Percentiles rank a stretch among this genome's conserved stretches.
Evolutionary conservation across 2,113 vertebrate species (phyloP).

Genomic region (Pavo muticus): DNA sequence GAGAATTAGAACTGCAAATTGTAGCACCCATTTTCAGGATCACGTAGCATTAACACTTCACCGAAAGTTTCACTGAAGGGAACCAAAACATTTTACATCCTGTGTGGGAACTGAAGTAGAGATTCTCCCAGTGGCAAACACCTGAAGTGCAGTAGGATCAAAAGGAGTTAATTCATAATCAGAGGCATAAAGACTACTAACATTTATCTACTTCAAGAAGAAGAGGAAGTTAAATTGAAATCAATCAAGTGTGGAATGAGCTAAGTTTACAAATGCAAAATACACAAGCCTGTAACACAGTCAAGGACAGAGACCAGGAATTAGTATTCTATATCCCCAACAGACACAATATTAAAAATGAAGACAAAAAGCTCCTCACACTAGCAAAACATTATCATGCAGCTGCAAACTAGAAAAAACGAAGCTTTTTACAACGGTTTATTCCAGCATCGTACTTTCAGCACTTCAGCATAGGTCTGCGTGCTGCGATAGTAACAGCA

Average conservation of each 20-base stretch:
- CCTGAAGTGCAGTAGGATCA: background rate
- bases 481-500: background rate
- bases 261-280: background rate
- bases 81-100: background rate
- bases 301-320: background rate
- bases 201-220: background rate
- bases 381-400: background rate
- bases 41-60: background rate
- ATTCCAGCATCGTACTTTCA: background rate
- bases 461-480: background rate
- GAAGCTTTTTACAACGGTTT: background rate
- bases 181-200: background rate
- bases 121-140: background rate
- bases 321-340: background rate
- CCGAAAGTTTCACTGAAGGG: background rate
- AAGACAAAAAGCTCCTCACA: background rate
- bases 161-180: background rate
- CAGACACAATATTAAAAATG: background rate
- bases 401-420: background rate
- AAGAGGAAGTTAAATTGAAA: background rate
- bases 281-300: too few species aligned
- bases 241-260: background rate
- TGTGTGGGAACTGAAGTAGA: background rate
- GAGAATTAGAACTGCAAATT: background rate
- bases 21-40: background rate